These are phyloP conservation scores for Petrocephalus sullivani DNA, from an alignment of 2,797 vertebrate species.

Conservation along the genomic window DNA sequence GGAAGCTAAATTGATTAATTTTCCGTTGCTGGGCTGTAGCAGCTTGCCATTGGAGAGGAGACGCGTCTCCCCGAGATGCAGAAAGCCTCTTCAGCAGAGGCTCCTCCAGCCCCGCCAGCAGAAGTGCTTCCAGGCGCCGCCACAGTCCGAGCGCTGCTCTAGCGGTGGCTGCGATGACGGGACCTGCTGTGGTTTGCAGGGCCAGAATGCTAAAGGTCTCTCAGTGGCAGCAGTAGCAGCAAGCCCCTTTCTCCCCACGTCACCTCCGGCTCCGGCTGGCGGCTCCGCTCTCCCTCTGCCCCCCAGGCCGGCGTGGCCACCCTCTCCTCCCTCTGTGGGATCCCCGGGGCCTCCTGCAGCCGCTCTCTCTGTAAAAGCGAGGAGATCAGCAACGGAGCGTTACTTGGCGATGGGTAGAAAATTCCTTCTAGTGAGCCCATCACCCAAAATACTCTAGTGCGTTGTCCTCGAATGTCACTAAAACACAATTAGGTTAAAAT, in stretches of 20 bases:
- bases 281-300: conserved; percentile 81
- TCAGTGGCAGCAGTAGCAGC: conserved; percentile 64
- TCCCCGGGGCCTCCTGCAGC: conserved; percentile 72
- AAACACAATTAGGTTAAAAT: conserved; percentile 99
- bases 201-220: conserved; percentile 69
- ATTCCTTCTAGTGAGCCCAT: conserved; percentile 72
- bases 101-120: not conserved
- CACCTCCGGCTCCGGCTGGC: conserved; percentile 81
- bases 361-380: conserved; percentile 63
- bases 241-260: conserved; percentile 62
- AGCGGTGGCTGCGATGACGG: conserved; percentile 3
- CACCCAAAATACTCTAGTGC: conserved; percentile 74
- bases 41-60: not conserved
- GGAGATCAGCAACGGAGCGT: conserved; percentile 61
- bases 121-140: not conserved
- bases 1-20: conserved; percentile 12
- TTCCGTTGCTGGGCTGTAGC: conserved; percentile 1
- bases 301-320: conserved; percentile 77
- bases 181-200: conserved; percentile 55
- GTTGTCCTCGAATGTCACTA: conserved; percentile 88
- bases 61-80: not conserved
- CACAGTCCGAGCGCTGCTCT: not conserved
- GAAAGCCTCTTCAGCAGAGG: not conserved
- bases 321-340: conserved; percentile 73
- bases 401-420: conserved; percentile 63